These are phyloP conservation scores for Coremacera marginata DNA, from an alignment of 2,888 invertebrate species.

Conservation along the genomic window DNA sequence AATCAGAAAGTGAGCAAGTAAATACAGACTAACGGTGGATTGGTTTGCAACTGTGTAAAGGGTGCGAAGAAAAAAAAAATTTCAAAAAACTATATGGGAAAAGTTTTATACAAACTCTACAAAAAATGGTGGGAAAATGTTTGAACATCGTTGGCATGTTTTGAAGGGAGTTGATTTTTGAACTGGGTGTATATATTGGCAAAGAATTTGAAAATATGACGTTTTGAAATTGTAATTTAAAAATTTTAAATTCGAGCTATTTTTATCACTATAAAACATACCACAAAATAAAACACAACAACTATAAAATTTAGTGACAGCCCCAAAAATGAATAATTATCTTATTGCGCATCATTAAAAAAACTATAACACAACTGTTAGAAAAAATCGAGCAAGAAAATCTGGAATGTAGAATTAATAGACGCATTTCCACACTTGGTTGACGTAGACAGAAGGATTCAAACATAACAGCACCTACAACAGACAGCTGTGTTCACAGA, in stretches of 20 bases:
- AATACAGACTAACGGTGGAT: slow-evolving; percentile 14
- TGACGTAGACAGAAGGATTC: slow-evolving; percentile 4
- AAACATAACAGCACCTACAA: not conserved
- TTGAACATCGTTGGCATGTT: not conserved
- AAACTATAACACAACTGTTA: not conserved
- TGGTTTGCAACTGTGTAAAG: not conserved
- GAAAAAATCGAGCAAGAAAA: not conserved
- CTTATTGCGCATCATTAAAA: slow-evolving; percentile 39
- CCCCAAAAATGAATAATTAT: slow-evolving; percentile 35
- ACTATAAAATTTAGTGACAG: slow-evolving; percentile 7
- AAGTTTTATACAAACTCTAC: not conserved
- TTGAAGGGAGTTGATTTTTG: not conserved
- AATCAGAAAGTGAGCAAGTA: slow-evolving; percentile 56
- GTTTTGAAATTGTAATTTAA: too few species aligned
- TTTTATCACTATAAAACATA: too few species aligned
- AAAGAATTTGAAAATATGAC: too few species aligned
- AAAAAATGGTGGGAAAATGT: not conserved
- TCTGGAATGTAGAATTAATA: slow-evolving; percentile 15
- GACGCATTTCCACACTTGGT: slow-evolving; percentile 7
- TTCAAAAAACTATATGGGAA: not conserved
- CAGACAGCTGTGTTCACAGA: not conserved
- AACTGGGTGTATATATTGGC: not conserved
- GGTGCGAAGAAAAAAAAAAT: not conserved
- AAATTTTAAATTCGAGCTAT: too few species aligned
- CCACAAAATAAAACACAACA: not conserved